Conservation (phyloP, 2,888 invertebrate genomes). For the Laothoe populi region DNA sequence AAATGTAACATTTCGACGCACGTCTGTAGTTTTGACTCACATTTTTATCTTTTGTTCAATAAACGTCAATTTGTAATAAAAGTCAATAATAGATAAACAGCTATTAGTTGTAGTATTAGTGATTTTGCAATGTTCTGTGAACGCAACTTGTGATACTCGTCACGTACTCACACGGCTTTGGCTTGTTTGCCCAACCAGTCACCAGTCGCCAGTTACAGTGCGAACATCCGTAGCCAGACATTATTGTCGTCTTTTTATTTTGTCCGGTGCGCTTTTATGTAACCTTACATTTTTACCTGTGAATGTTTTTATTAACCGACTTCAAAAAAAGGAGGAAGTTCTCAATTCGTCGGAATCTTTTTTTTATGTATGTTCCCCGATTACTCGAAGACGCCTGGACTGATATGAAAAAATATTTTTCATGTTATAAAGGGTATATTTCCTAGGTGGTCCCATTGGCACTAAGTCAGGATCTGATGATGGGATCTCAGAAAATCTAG, state of each 20-base stretch:
- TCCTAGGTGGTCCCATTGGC: too few relatives aligned
- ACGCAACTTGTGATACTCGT: slow-evolving; percentile 56
- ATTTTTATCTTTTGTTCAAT: not conserved
- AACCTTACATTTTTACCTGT: slow-evolving; percentile 44
- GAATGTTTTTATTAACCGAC: slow-evolving; percentile 28
- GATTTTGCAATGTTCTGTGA: not conserved
- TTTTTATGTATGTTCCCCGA: too few relatives aligned
- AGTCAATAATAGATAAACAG: slow-evolving; percentile 25
- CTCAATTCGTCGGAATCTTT: too few relatives aligned
- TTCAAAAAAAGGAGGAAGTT: too few relatives aligned
- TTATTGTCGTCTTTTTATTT: slow-evolving; percentile 24
- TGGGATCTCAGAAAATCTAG: too few relatives aligned
- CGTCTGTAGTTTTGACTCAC: not conserved
- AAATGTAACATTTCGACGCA: not conserved
- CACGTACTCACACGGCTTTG: slow-evolving; percentile 63
- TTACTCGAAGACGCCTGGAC: too few relatives aligned
- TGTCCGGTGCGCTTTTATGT: slow-evolving; percentile 26
- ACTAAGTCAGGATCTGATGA: too few relatives aligned
- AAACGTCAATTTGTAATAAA: not conserved
- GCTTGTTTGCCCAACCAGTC: slow-evolving; percentile 59
- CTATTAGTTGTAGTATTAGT: slow-evolving; percentile 9
- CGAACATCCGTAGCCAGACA: slow-evolving; percentile 44
- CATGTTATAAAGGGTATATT: too few relatives aligned
- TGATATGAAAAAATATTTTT: too few relatives aligned
- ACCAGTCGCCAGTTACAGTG: slow-evolving; percentile 46